These are phyloP conservation scores for Eolophus roseicapilla DNA, from an alignment of 2,113 vertebrate genomes.

Conservation along the genomic window DNA sequence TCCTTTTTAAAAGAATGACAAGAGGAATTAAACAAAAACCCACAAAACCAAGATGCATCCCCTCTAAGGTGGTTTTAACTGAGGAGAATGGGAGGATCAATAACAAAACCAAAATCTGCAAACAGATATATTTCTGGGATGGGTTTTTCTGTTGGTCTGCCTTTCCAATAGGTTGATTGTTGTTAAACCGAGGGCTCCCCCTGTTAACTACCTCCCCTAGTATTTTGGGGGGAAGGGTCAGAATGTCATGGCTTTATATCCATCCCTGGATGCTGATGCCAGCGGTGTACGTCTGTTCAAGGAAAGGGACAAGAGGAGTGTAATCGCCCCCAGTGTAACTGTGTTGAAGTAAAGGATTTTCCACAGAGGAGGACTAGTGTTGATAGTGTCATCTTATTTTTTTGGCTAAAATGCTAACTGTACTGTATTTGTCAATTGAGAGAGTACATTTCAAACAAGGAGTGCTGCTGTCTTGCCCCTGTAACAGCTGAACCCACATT, in stretches of 20 bases:
- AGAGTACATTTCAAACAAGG: background rate
- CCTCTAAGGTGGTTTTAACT: background rate
- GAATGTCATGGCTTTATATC: background rate
- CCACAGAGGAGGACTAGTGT: background rate
- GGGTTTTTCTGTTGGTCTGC: background rate
- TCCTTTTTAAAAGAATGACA: background rate
- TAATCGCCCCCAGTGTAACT: no score
- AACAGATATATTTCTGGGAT: background rate
- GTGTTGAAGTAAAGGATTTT: background rate
- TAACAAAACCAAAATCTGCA: background rate
- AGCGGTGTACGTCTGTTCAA: background rate
- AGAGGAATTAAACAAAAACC: background rate
- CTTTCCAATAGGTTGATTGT: background rate
- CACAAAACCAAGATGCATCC: background rate
- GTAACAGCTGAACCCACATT: background rate
- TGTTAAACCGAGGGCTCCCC: background rate
- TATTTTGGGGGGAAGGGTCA: rapidly evolving
- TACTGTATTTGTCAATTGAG: background rate
- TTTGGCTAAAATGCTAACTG: background rate
- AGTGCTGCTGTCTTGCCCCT: background rate
- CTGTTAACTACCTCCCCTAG: background rate
- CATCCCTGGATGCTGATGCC: background rate
- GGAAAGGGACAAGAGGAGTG: background rate
- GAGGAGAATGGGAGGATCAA: background rate
- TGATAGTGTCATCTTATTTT: background rate